Evolutionary conservation across 1,140 invertebrate species (phyloP), one percentile per base, ranked within the genome.

Genomic region (Gerris buenoi): DNA sequence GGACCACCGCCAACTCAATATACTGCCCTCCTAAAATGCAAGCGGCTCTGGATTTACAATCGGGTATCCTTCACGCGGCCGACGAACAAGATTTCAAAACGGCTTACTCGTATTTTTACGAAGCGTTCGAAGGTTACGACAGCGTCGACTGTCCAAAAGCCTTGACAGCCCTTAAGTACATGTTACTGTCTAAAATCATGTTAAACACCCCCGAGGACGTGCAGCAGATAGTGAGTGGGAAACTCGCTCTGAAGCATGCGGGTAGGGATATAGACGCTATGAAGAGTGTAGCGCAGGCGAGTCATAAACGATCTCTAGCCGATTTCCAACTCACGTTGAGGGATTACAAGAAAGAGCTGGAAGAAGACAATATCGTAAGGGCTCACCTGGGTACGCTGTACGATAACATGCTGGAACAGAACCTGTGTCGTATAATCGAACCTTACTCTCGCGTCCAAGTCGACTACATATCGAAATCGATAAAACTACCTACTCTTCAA

Each of bases 51-150:
- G 97, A 99, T 81, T 80, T 98, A 60, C 96, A 99, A 77, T 98
- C 97, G 29, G 97, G 95, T 66, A 97, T 99, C 71, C 79, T 99
- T 23, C 97, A 99, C 81, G 97, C 97, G 56, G 97, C 96, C 28
- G 97, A 99, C 78, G 97, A 99, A 77, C 87, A 91, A 75, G 97
- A 99, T 76, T 99, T 99, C 77, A 99, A 99, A 83, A 99, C 97
- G 71, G 97, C 97, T 46, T 99, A 97, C 78, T 99, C 97, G 56
- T 99, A 99, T 77, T 99, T 99, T 77, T 99, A 98, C 80, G 97
- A 99, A 83, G 97, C 97, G 46, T 99, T 99, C 80, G 97, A 99
- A 83, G 95, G 95, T 69, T 98, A 96, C 79, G 95, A 99, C 78
- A 95, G 93, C 71, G 89, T 96, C 22, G 94, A 97, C 74, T 88